Conservation (phyloP, 2,113 vertebrate species). For the Perognathus longimembris region DNA sequence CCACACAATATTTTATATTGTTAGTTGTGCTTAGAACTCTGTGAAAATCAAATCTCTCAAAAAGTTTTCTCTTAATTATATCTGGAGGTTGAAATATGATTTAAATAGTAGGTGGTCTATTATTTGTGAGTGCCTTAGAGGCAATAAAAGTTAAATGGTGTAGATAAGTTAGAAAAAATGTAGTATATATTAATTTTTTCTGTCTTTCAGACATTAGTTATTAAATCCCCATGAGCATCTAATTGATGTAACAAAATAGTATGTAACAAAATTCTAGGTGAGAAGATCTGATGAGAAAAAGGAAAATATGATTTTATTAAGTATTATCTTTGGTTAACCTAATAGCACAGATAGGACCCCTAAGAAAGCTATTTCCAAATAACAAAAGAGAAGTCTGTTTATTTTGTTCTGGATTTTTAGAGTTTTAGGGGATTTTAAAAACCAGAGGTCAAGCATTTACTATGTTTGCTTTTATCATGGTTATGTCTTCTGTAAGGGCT, state of each 20-base stretch:
- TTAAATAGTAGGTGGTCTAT: conserved; percentile 47
- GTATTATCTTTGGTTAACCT: neutral
- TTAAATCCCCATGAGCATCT: conserved; percentile 39
- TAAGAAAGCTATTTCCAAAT: neutral
- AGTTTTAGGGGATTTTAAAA: neutral
- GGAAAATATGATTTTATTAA: conserved; percentile 30
- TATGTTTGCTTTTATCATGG: neutral
- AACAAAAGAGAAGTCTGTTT: neutral
- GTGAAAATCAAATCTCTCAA: conserved; percentile 50
- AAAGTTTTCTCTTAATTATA: conserved; percentile 60
- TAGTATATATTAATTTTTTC: conserved; percentile 22
- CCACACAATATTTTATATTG: conserved; percentile 17
- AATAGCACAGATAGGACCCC: neutral
- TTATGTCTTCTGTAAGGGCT: neutral
- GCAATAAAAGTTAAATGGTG: neutral
- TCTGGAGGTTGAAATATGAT: conserved; percentile 47
- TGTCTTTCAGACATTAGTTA: conserved; percentile 17
- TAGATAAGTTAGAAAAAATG: conserved; percentile 21
- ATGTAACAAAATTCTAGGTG: neutral
- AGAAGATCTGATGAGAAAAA: neutral
- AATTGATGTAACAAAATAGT: conserved; percentile 28
- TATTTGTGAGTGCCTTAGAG: conserved; percentile 42
- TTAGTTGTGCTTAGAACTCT: conserved; percentile 44
- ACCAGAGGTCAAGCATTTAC: neutral
- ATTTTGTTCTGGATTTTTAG: neutral